These are phyloP conservation scores for Terebella lapidaria DNA, from an alignment of 2,888 invertebrate genomes.

Conservation along the genomic window DNA sequence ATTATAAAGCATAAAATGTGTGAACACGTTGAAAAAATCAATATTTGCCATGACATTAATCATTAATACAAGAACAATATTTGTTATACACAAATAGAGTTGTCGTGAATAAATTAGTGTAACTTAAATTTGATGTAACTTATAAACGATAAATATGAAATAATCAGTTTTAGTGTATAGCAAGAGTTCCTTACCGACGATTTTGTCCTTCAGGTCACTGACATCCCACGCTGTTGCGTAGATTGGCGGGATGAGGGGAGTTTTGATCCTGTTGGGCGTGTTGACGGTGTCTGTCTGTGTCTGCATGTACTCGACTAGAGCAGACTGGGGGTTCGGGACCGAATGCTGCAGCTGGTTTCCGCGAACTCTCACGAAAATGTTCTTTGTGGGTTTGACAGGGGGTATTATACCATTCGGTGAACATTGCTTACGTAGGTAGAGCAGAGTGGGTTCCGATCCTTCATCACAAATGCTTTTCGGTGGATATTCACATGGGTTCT, in stretches of 20 bases:
- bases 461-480: constrained; percentile 44
- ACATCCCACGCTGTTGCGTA: constrained; percentile 41
- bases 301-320: constrained; percentile 50
- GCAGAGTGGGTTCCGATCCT: constrained; percentile 41
- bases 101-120: no score
- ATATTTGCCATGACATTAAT: no score
- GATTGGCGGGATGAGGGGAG: constrained; percentile 48
- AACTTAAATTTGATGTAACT: no score
- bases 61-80: no score
- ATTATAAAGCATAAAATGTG: no score
- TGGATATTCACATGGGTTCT: constrained; percentile 43
- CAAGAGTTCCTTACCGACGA: no score
- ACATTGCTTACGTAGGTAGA: constrained; percentile 33
- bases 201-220: constrained; percentile 43
- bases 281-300: constrained; percentile 49
- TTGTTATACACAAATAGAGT: no score
- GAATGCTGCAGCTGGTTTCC: constrained; percentile 45
- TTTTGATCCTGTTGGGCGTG: constrained; percentile 48
- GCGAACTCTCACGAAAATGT: constrained; percentile 45
- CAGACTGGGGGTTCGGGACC: constrained; percentile 47
- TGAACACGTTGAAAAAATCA: no score
- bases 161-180: no score
- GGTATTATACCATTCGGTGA: constrained; percentile 5
- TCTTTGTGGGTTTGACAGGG: constrained; percentile 13
- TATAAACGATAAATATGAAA: no score